These are phyloP conservation scores for Acleris laterana DNA, from an alignment of 2,888 invertebrate genomes.

Conservation along the genomic window DNA sequence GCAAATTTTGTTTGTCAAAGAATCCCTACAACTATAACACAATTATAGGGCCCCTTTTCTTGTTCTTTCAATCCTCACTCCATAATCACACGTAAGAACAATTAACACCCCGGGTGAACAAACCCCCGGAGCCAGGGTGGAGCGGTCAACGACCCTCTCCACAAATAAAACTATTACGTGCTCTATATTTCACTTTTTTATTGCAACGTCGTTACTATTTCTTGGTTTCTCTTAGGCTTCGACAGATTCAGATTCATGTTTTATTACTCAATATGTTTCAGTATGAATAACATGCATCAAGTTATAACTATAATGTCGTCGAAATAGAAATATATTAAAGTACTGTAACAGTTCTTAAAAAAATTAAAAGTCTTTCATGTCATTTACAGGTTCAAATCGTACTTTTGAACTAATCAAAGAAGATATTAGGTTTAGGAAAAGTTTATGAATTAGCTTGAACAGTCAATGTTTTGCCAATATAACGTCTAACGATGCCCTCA, in stretches of 20 bases:
- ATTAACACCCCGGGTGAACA: constrained; percentile 32
- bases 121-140: constrained; percentile 21
- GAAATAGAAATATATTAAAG: too few species aligned
- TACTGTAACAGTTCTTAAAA: too few species aligned
- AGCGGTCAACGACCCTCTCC: constrained; percentile 33
- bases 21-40: constrained; percentile 11
- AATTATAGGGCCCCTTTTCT: constrained; percentile 28
- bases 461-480: not conserved
- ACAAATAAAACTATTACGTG: constrained; percentile 22
- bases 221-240: not conserved
- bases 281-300: too few species aligned
- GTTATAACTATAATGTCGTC: too few species aligned
- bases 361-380: too few species aligned
- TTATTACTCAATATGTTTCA: too few species aligned
- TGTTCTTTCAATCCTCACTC: constrained; percentile 25
- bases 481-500: not conserved
- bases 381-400: not conserved
- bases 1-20: not conserved
- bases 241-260: too few species aligned
- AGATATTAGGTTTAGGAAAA: too few species aligned
- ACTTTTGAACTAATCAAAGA: not conserved
- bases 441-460: not conserved
- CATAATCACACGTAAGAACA: constrained; percentile 31
- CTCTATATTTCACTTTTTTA: constrained; percentile 23
- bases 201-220: constrained; percentile 11